Percentiles rank a stretch among this genome's conserved stretches.
phyloP scores from a whole-genome alignment of 1,140 invertebrate species.

The Philopotamus ludificatus region DNA sequence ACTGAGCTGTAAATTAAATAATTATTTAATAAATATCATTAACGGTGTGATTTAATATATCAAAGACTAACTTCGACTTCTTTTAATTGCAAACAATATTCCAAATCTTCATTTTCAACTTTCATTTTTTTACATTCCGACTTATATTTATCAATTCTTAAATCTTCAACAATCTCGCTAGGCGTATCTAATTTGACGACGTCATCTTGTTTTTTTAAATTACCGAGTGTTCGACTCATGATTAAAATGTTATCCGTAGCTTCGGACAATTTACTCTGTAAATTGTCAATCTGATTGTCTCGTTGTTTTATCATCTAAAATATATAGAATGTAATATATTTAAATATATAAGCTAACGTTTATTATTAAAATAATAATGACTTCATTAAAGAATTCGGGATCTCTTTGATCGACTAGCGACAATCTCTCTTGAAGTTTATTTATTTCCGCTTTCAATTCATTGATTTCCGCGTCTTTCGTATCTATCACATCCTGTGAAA shows the following conservation, averaged over 20 bases:
- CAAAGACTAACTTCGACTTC: conserved; percentile 49
- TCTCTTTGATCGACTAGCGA: conserved; percentile 37
- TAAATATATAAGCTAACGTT: neutral
- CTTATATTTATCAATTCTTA: conserved; percentile 8
- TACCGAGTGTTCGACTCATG: conserved; percentile 47
- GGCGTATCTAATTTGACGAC: conserved; percentile 12
- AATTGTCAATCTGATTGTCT: conserved; percentile 64
- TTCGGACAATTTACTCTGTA: conserved; percentile 67
- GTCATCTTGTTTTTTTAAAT: conserved; percentile 47
- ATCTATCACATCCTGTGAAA: conserved; percentile 63
- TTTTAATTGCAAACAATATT: conserved; percentile 40
- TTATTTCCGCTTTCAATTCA: conserved; percentile 51
- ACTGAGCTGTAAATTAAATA: conserved; percentile 43
- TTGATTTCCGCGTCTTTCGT: conserved; percentile 67
- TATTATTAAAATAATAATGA: too few species aligned
- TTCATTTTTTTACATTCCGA: conserved; percentile 18
- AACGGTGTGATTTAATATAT: conserved; percentile 7
- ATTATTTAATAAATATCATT: neutral
- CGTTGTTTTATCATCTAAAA: conserved; percentile 58
- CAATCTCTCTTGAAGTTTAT: conserved; percentile 43
- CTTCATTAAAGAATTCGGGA: conserved; percentile 27
- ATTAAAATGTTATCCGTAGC: conserved; percentile 67
- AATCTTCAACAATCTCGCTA: conserved; percentile 13
- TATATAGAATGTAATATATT: neutral
- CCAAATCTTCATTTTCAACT: conserved; percentile 31